Base-by-base conservation (phyloP, 2,113 vertebrate species). In the Rhegmatorhina hoffmannsi region DNA sequence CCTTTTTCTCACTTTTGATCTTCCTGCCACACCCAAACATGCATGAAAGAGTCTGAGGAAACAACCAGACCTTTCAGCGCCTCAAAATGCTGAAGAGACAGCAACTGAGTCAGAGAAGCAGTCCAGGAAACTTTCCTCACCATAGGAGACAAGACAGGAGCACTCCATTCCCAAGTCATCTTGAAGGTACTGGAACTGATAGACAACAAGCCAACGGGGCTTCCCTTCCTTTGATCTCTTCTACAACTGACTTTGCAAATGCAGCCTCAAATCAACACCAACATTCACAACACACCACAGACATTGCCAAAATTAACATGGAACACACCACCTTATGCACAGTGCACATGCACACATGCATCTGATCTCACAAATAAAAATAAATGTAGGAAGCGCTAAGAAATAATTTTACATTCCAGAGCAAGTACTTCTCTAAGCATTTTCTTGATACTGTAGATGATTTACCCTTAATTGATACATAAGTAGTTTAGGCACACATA, bases 161-260 rank as follows among this genome's bases (percentile, higher is more conserved):
- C 36, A 59, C 38, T 85, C 58, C 31, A 16, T 29, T 52, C 31
- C 40, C 46, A 70, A 66, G 33, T 14, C 24, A 84, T 63, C 40
- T 16, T 29, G 17, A 83, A 83, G 44, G n/a, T 72, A 11, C 36
- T 1, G 1, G 43, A 43, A 84, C 5, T 14, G 29, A 81, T 16
- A 76, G 26, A 11, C 50, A 40, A 34, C 0, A 2, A 74, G 17
- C 21, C 74, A 70, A 19, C 0, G 0, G 13, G 2, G 3, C 5
- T 73, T 15, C 47, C 38, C 70, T 80, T 72, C 19, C 62, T 38
- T 31, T 10, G 0, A 16, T 49, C 53, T 52, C 52, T 26, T n/a
- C 52, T 79, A 5, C 15, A 67, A 33, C 26, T 82, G 34, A 2
- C 16, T 38, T 70, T 60, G 29, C 38, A 86, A 38, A 17, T 11